Percentiles rank a stretch among this genome's conserved stretches.
Conservation (phyloP, 2,113 vertebrate genomes). For the Limanda limanda region DNA sequence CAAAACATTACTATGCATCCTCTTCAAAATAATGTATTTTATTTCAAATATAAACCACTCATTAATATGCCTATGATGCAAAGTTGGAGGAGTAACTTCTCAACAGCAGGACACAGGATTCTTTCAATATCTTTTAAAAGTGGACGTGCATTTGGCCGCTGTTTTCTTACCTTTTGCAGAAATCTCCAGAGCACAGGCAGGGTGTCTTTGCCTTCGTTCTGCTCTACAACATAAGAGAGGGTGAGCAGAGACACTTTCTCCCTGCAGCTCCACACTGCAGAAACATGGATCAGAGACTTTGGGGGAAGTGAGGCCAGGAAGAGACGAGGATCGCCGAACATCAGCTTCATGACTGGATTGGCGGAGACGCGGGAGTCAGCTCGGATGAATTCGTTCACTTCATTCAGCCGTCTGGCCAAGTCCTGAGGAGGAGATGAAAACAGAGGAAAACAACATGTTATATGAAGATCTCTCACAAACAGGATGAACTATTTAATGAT, state of each 20-base stretch:
- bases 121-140: neutral
- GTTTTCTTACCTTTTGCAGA: slow-evolving; percentile 86
- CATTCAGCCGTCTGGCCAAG: slow-evolving; percentile 84
- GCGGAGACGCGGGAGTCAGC: slow-evolving; percentile 86
- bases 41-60: too few species aligned
- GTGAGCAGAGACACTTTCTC: slow-evolving; percentile 85
- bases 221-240: slow-evolving; percentile 87
- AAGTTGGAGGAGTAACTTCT: too few species aligned
- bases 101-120: neutral
- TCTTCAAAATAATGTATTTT: neutral
- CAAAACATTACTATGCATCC: neutral
- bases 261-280: slow-evolving; percentile 90
- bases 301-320: slow-evolving; percentile 84
- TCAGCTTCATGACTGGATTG: slow-evolving; percentile 86
- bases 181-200: slow-evolving; percentile 91
- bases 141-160: neutral
- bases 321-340: slow-evolving; percentile 85
- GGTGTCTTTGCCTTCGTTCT: slow-evolving; percentile 83
- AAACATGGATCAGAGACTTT: slow-evolving; percentile 82
- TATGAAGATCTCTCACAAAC: neutral
- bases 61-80: too few species aligned
- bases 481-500: neutral
- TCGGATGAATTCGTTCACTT: slow-evolving; percentile 83
- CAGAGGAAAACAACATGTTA: neutral
- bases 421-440: slow-evolving; percentile 65